phyloP scores from a whole-genome alignment of 2,113 vertebrate species.

The Cephalopterus ornatus region DNA sequence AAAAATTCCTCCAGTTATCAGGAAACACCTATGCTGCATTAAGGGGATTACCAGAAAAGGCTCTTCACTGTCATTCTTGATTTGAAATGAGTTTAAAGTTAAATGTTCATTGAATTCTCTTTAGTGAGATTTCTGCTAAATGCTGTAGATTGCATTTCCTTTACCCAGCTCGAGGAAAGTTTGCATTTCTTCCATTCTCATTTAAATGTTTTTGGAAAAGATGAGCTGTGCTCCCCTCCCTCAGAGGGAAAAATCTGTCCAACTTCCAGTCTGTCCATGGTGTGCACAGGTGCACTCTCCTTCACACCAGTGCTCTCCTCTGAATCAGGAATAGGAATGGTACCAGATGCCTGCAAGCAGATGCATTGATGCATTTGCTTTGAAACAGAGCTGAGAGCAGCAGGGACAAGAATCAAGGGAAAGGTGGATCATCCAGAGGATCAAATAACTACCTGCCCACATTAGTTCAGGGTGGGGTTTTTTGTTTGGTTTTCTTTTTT shows the following conservation, averaged over 20 bases:
- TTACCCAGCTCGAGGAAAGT: neutral
- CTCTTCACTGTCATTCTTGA: neutral
- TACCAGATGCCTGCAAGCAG: neutral
- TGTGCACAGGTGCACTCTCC: neutral
- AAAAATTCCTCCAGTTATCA: neutral
- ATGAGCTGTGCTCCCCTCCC: neutral
- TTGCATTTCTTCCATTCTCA: neutral
- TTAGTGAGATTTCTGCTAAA: neutral
- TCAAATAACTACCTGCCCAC: neutral
- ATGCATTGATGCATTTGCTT: neutral
- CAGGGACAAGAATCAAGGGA: neutral
- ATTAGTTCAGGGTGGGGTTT: neutral
- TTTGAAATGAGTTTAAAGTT: neutral
- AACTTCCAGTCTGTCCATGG: neutral
- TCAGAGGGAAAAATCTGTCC: neutral
- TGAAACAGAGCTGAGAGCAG: neutral
- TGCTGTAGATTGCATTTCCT: neutral
- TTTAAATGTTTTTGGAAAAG: neutral
- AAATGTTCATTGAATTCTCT: neutral
- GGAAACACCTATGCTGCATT: neutral
- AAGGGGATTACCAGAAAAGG: neutral
- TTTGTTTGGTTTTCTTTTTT: rapidly evolving
- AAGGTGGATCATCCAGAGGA: neutral
- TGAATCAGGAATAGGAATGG: neutral
- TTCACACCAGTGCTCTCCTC: neutral